A percentile compares a stretch with the other conserved stretches of the same genome.
Evolutionary conservation across 2,888 invertebrate species (phyloP).

Genomic region (Agrochola circellaris): DNA sequence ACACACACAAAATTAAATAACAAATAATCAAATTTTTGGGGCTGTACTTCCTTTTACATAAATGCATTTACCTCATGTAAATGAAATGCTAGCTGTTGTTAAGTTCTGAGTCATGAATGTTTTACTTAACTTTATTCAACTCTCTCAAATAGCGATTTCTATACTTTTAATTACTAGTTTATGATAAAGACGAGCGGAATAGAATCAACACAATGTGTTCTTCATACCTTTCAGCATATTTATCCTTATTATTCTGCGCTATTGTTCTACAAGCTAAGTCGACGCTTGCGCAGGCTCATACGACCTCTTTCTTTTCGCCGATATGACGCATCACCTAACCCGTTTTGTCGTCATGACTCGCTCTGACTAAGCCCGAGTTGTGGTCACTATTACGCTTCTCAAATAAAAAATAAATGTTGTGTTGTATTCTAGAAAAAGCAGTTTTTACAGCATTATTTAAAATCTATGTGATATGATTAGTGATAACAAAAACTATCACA

Average conservation of each 20-base stretch:
- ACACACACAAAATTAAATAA: not conserved
- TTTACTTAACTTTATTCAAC: not conserved
- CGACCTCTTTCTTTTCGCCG: constrained; percentile 65
- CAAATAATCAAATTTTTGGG: not conserved
- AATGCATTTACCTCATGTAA: not conserved
- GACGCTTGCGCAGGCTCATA: constrained; percentile 61
- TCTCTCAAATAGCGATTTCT: not conserved
- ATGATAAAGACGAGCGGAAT: not conserved
- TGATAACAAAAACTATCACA: not conserved
- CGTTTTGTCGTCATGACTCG: constrained; percentile 74
- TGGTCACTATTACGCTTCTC: constrained; percentile 74
- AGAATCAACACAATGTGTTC: constrained; percentile 1
- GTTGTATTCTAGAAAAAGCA: constrained; percentile 13
- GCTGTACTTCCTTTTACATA: not conserved
- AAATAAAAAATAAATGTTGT: constrained; percentile 61
- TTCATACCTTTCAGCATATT: constrained; percentile 14
- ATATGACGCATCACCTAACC: constrained; percentile 78
- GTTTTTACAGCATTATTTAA: constrained; percentile 3
- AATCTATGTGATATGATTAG: not conserved
- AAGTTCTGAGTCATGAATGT: not conserved
- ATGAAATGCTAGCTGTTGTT: not conserved
- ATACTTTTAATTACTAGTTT: not conserved
- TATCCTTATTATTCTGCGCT: constrained; percentile 46
- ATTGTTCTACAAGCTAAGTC: constrained; percentile 41
- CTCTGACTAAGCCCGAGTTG: constrained; percentile 74